These are phyloP conservation scores for Microcebus tavaratra DNA, from an alignment of 2,113 vertebrate genomes.

Conservation along the genomic window DNA sequence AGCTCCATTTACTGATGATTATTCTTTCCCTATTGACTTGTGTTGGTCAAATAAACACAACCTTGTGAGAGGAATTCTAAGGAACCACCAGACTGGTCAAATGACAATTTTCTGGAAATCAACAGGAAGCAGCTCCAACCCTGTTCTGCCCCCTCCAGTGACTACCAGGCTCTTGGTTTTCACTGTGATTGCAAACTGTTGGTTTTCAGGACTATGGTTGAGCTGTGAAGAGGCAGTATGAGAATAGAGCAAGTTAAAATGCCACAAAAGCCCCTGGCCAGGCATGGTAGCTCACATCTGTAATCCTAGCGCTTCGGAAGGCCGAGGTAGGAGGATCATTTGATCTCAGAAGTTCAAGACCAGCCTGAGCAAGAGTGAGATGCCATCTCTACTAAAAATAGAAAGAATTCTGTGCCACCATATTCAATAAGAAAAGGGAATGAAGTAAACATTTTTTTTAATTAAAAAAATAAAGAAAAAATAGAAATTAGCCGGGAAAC, in stretches of 20 bases:
- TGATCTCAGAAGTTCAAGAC: too few species aligned
- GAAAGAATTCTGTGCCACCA: too few species aligned
- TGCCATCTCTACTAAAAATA: too few species aligned
- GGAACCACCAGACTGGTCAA: neutral
- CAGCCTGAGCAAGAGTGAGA: too few species aligned
- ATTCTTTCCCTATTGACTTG: neutral
- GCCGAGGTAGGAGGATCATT: too few species aligned
- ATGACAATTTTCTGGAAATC: neutral
- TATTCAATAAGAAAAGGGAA: too few species aligned
- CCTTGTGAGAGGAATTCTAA: neutral
- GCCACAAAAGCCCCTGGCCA: too few species aligned
- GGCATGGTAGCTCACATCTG: too few species aligned
- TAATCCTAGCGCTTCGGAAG: too few species aligned
- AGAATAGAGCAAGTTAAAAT: neutral
- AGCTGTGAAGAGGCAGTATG: neutral
- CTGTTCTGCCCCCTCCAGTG: neutral
- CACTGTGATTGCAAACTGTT: neutral
- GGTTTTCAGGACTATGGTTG: neutral
- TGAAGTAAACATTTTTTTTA: too few species aligned
- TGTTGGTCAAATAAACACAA: neutral
- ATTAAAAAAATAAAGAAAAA: too few species aligned
- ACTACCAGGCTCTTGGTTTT: neutral
- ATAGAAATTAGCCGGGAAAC: too few species aligned
- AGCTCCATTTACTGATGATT: neutral
- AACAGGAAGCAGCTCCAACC: neutral